Conservation (phyloP, 2,113 vertebrate genomes). For the Psettodes erumei region DNA sequence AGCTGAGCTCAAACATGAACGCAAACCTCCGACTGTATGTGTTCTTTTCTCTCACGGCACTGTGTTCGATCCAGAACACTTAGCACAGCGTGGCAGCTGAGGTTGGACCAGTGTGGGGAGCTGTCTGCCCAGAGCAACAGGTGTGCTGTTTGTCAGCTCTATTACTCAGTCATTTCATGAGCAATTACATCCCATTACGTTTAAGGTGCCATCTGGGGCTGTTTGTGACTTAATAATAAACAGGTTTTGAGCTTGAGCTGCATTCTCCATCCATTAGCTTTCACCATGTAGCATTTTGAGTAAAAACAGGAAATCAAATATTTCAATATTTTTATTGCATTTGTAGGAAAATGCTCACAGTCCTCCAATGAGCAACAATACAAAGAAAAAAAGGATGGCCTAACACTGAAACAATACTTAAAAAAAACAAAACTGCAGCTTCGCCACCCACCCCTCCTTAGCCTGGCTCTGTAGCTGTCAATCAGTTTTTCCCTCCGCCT, state of each 20-base stretch:
- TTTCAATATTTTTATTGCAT: conserved; percentile 83
- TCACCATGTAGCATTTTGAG: background rate
- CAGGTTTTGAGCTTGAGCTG: conserved; percentile 2
- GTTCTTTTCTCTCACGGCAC: background rate
- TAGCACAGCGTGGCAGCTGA: background rate
- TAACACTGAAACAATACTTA: conserved; percentile 61
- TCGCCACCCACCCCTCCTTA: conserved; percentile 10
- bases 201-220: conserved; percentile 36
- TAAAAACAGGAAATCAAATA: conserved; percentile 68
- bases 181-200: conserved; percentile 70
- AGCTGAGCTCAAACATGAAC: background rate
- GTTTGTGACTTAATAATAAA: conserved; percentile 28
- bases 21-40: background rate
- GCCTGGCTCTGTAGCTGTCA: conserved; percentile 16
- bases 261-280: background rate
- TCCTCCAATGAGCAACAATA: conserved; percentile 72
- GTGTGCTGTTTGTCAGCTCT: conserved; percentile 55
- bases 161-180: conserved; percentile 67
- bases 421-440: conserved; percentile 40
- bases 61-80: background rate
- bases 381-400: conserved; percentile 71
- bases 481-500: conserved; percentile 8
- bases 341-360: conserved; percentile 81
- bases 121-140: conserved; percentile 52
- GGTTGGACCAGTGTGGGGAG: conserved; percentile 22